These are phyloP conservation scores for Coptodon rendalli DNA, from an alignment of 2,113 vertebrate species.

Conservation along the genomic window DNA sequence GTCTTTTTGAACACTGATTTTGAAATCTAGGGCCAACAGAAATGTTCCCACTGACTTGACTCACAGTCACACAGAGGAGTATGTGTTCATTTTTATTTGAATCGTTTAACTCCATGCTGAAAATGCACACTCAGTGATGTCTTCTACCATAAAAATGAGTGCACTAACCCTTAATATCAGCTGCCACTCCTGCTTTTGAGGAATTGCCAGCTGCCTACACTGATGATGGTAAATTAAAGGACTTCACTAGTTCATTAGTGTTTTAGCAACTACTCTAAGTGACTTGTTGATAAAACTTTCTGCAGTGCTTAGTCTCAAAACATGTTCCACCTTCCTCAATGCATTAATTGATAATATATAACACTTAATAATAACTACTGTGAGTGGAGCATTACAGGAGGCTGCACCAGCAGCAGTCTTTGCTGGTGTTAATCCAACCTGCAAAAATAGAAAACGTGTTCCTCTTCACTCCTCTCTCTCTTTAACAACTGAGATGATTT, in stretches of 20 bases:
- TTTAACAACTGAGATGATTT: background rate
- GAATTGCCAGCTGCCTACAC: background rate
- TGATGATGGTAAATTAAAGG: slow-evolving; percentile 6
- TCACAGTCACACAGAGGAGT: background rate
- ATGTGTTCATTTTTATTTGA: background rate
- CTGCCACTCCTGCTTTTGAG: background rate
- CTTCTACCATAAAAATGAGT: background rate
- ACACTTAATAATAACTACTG: slow-evolving; percentile 31
- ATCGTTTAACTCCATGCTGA: background rate
- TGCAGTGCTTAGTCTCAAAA: background rate
- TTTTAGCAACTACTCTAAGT: background rate
- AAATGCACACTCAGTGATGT: background rate
- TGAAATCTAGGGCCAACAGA: background rate
- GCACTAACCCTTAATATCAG: background rate
- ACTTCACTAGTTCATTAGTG: rapidly evolving
- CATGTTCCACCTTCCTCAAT: background rate
- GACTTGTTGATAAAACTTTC: background rate
- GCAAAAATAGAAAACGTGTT: background rate
- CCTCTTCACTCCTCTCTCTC: background rate
- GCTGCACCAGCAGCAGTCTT: slow-evolving; percentile 28
- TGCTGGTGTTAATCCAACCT: slow-evolving; percentile 33
- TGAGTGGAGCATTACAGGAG: slow-evolving; percentile 11
- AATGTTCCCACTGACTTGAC: background rate
- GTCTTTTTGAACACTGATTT: background rate
- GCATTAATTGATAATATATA: slow-evolving; percentile 20